Base-by-base conservation (phyloP, 2,888 invertebrate species). In the Myopa tessellatipennis region DNA sequence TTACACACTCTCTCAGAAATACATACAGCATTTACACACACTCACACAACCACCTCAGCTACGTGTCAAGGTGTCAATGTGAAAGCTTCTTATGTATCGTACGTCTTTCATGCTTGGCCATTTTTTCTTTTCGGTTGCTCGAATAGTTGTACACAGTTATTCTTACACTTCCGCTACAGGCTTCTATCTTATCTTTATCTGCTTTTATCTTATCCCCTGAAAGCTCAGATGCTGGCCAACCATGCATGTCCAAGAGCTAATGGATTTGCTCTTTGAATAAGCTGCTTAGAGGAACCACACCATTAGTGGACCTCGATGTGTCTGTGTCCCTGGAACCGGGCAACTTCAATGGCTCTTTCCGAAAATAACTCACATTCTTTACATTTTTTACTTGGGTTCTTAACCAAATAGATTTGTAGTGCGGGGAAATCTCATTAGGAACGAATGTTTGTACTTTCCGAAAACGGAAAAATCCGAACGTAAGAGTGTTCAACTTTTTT, bases 71-170 rank as follows among this genome's bases (percentile, higher is more conserved):
- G 77, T 78, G 79, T 80, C 78, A 69, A 55, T 65, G 78, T 78
- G 72, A 80, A 80, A 80, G 78, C 80, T 80, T 60, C 80, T 80
- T 80, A 80, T 69, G 80, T 77, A 76, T 75, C 68, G 77, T 70
- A 18, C 38, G 58, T 34, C 8, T 10, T 71, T 71, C 6, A 18
- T 60, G 8, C 14, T 45, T 45, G 6, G 7, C 3, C 45, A 45
- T 1, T 45, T 45, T 63, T 71, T 52, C 36, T 12, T 65, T 7
- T 26, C 26, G n/a, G 4, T 18, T 50, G 5, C 36, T 34, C 52
- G 1, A 36, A 55, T 45, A 45, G n/a, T 58, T 38, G 26, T 36
- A 5, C 18, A 45, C 50, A 40, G 68, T 68, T 68, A 68, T 68
- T 68, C 68, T 45, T 45, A 45, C 68, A 45, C 68, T 68, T 8